These are phyloP conservation scores for Euthynnus affinis DNA, from an alignment of 2,797 vertebrate genomes.

Conservation along the genomic window DNA sequence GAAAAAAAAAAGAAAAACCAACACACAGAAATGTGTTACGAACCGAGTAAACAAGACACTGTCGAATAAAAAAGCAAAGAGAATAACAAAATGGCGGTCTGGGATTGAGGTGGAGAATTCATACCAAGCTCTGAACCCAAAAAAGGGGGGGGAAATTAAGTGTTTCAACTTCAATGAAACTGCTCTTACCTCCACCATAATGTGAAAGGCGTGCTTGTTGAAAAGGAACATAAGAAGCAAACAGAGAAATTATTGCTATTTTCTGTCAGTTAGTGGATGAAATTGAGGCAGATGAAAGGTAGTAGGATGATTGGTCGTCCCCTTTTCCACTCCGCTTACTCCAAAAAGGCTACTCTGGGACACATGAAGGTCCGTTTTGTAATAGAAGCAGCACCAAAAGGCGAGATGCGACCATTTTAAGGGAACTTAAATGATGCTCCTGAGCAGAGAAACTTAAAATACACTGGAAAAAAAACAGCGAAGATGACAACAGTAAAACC, in stretches of 20 bases:
- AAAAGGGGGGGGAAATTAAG: constrained; percentile 36
- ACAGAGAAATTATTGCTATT: constrained; percentile 89
- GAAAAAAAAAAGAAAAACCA: constrained; percentile 6
- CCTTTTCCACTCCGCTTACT: constrained; percentile 18
- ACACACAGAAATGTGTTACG: constrained; percentile 30
- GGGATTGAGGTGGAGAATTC: constrained; percentile 67
- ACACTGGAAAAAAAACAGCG: neutral
- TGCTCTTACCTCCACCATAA: constrained; percentile 99
- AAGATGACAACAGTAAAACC: neutral
- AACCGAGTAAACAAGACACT: constrained; percentile 57
- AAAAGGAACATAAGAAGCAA: constrained; percentile 84
- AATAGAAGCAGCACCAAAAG: neutral
- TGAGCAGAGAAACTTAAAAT: constrained; percentile 26
- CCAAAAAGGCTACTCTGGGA: constrained; percentile 25
- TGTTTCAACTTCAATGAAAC: constrained; percentile 82
- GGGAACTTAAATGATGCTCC: constrained; percentile 25
- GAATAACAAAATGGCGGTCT: constrained; percentile 67
- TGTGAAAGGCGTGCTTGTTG: constrained; percentile 99
- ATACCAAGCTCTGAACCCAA: constrained; percentile 72
- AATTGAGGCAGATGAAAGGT: constrained; percentile 79
- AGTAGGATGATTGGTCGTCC: constrained; percentile 33
- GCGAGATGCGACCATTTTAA: constrained; percentile 6
- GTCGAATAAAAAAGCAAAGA: constrained; percentile 38
- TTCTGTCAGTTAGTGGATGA: constrained; percentile 82
- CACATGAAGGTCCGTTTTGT: neutral